Conservation (phyloP, 2,888 invertebrate genomes). For the Falcaria lacertinaria region DNA sequence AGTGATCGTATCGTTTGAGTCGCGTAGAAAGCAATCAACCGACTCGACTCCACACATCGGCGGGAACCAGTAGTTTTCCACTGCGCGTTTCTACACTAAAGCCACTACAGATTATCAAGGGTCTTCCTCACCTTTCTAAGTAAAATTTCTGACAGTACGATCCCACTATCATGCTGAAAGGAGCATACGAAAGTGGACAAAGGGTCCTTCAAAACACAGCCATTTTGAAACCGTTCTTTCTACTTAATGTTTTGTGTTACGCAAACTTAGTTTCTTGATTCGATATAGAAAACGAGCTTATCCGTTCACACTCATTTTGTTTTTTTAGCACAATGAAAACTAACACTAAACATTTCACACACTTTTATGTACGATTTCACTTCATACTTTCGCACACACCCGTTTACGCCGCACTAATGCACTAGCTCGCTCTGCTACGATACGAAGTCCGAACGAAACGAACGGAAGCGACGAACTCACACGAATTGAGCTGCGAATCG, state of each 20-base stretch:
- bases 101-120: conserved; percentile 38
- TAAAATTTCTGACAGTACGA: conserved; percentile 81
- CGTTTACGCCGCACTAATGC: conserved; percentile 72
- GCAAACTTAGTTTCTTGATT: conserved; percentile 48
- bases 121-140: conserved; percentile 81
- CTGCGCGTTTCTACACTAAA: conserved; percentile 36
- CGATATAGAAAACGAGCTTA: conserved; percentile 50
- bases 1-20: conserved; percentile 64
- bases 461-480: conserved; percentile 64
- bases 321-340: conserved; percentile 69
- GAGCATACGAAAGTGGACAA: conserved; percentile 81
- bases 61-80: conserved; percentile 72
- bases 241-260: conserved; percentile 74
- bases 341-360: conserved; percentile 78
- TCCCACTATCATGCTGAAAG: conserved; percentile 85
- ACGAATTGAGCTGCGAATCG: conserved; percentile 46
- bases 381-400: conserved; percentile 78
- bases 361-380: conserved; percentile 75
- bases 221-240: conserved; percentile 83
- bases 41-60: conserved; percentile 45
- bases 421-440: too few species aligned
- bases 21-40: conserved; percentile 71
- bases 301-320: conserved; percentile 77
- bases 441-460: too few species aligned
- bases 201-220: conserved; percentile 85